These are phyloP conservation scores for Hippoglossus hippoglossus DNA, from an alignment of 2,797 vertebrate species.

Conservation along the genomic window DNA sequence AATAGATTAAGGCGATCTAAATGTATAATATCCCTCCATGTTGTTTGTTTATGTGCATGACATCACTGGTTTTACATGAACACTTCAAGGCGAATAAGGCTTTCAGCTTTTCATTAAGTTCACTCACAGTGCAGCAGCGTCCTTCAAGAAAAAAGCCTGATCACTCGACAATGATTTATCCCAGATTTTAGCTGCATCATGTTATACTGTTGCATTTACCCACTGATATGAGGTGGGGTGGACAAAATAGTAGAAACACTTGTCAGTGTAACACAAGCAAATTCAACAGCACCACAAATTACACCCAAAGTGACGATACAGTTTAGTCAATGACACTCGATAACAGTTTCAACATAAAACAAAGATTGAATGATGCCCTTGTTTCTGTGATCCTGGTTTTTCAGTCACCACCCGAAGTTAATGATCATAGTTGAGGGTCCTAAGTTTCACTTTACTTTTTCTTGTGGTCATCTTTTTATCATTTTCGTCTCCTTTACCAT, in stretches of 20 bases:
- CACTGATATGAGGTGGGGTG: not conserved
- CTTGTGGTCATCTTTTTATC: not conserved
- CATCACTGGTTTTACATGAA: slow-evolving; percentile 9
- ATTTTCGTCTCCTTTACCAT: not conserved
- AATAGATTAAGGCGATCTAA: slow-evolving; percentile 35
- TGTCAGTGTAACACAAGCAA: not conserved
- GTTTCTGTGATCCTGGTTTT: too few relatives aligned
- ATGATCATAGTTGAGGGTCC: too few relatives aligned
- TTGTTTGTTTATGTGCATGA: slow-evolving; percentile 38
- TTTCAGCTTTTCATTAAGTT: slow-evolving; percentile 16
- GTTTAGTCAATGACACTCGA: too few relatives aligned
- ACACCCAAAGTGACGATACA: too few relatives aligned
- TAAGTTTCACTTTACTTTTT: not conserved
- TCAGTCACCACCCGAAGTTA: too few relatives aligned
- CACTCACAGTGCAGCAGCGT: not conserved
- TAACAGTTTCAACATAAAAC: not conserved
- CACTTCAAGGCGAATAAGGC: slow-evolving; percentile 12
- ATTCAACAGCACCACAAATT: too few relatives aligned
- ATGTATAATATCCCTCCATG: slow-evolving; percentile 35
- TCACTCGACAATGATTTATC: not conserved
- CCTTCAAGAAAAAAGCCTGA: not conserved
- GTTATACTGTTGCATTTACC: not conserved
- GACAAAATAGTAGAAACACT: not conserved
- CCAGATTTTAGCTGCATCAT: not conserved
- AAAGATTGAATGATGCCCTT: too few relatives aligned